These are phyloP conservation scores for Copsychus sechellarum DNA, from an alignment of 2,113 vertebrate species.

Conservation along the genomic window DNA sequence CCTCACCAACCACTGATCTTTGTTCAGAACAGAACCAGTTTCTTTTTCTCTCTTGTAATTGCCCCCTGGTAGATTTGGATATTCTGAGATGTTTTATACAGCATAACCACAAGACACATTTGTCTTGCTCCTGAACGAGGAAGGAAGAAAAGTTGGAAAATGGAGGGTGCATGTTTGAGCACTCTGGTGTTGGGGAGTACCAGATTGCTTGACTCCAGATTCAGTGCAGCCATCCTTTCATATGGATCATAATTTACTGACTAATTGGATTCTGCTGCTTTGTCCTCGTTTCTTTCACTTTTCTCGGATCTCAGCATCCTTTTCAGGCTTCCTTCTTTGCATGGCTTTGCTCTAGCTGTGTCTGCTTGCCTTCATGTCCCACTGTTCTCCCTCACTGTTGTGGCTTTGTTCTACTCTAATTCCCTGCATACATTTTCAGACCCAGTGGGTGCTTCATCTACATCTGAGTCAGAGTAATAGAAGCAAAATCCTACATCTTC, in stretches of 20 bases:
- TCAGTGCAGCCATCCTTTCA: not conserved
- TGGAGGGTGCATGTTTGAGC: not conserved
- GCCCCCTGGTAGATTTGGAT: not conserved
- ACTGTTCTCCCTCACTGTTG: not conserved
- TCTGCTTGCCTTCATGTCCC: not conserved
- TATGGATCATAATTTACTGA: not conserved
- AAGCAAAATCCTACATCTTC: not conserved
- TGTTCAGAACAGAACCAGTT: not conserved
- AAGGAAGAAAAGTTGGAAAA: not conserved
- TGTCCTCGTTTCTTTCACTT: not conserved
- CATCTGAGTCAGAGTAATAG: not conserved
- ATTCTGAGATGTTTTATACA: not conserved
- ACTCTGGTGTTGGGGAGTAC: not conserved
- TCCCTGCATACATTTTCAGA: not conserved
- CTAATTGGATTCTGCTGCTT: not conserved
- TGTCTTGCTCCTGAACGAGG: not conserved
- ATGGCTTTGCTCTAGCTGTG: not conserved
- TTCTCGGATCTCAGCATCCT: not conserved
- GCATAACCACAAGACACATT: not conserved
- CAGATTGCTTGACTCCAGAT: not conserved
- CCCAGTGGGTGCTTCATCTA: accelerated
- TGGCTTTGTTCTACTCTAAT: not conserved
- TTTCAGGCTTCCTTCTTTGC: not conserved
- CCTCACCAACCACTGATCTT: not conserved
- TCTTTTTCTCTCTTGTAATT: not conserved